phyloP scores from a whole-genome alignment of 1,140 invertebrate species.

The Philopotamus ludificatus region DNA sequence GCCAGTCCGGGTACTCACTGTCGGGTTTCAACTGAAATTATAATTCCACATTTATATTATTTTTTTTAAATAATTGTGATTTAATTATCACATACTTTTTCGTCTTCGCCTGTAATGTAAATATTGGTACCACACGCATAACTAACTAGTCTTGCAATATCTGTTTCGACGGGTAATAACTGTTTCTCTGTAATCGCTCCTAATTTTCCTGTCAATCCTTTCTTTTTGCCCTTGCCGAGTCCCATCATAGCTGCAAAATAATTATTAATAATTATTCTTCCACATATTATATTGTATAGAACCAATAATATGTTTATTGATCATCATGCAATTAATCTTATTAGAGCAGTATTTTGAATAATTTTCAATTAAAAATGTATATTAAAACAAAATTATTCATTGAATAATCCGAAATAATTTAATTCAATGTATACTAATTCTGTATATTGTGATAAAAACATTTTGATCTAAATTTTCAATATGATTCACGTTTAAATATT shows the following conservation, averaged over 20 bases:
- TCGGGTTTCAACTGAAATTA: slow-evolving; percentile 69
- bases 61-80: slow-evolving; percentile 1
- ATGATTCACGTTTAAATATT: too few species aligned
- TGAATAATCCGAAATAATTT: too few species aligned
- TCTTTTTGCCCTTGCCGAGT: slow-evolving; percentile 52
- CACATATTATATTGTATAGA: too few species aligned
- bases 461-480: too few species aligned
- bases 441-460: too few species aligned
- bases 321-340: too few species aligned
- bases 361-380: too few species aligned
- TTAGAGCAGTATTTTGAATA: too few species aligned
- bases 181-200: slow-evolving; percentile 66
- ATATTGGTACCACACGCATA: slow-evolving; percentile 88
- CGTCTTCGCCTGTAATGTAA: slow-evolving; percentile 73
- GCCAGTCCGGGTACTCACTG: slow-evolving; percentile 90
- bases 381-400: too few species aligned
- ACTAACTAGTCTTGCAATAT: slow-evolving; percentile 74
- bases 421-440: too few species aligned
- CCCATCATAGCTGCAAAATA: slow-evolving; percentile 44
- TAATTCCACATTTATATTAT: slow-evolving; percentile 3
- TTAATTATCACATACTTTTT: slow-evolving; percentile 56
- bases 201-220: slow-evolving; percentile 61
- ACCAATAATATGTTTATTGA: too few species aligned
- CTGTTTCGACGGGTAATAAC: slow-evolving; percentile 81
- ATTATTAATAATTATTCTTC: too few species aligned